phyloP scores from a whole-genome alignment of 2,888 invertebrate genomes.

The Sericinus montela region DNA sequence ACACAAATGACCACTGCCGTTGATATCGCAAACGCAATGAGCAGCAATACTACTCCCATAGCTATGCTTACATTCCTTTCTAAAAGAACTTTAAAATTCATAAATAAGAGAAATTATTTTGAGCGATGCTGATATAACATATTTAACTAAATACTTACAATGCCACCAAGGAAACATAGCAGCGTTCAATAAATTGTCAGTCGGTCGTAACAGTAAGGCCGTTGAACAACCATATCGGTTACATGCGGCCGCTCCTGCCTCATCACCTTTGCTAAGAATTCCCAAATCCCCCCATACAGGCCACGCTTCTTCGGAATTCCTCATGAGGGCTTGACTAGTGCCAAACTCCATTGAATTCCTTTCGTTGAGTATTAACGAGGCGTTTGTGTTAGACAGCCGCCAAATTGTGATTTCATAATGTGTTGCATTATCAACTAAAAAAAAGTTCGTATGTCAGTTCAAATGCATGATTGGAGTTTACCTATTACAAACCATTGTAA shows the following conservation, averaged over 20 bases:
- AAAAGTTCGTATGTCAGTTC: too few species aligned
- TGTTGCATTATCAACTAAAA: slow-evolving; percentile 67
- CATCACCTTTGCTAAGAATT: slow-evolving; percentile 49
- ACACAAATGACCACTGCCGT: slow-evolving; percentile 46
- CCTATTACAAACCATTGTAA: too few species aligned
- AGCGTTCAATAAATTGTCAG: slow-evolving; percentile 53
- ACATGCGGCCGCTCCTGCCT: slow-evolving; percentile 66
- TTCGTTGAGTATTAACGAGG: slow-evolving; percentile 56
- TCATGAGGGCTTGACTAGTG: slow-evolving; percentile 49
- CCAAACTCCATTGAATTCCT: slow-evolving; percentile 63
- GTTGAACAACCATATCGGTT: slow-evolving; percentile 67
- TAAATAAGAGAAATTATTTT: too few species aligned
- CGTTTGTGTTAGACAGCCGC: slow-evolving; percentile 64
- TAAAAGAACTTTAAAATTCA: slow-evolving; percentile 46
- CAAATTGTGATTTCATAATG: slow-evolving; percentile 70
- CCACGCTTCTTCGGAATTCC: slow-evolving; percentile 41
- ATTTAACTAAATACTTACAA: slow-evolving; percentile 46
- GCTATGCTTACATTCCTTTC: slow-evolving; percentile 67
- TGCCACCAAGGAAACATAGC: slow-evolving; percentile 66
- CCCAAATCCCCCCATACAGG: slow-evolving; percentile 55
- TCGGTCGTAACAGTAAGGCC: slow-evolving; percentile 56
- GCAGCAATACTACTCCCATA: slow-evolving; percentile 55
- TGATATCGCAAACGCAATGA: slow-evolving; percentile 56
- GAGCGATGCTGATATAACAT: too few species aligned
- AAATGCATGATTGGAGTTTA: too few species aligned